A percentile compares a stretch with the other conserved stretches of the same genome.
Evolutionary conservation across 23 tunicate species (phyloP).

Genomic region (Halocynthia roretzi): DNA sequence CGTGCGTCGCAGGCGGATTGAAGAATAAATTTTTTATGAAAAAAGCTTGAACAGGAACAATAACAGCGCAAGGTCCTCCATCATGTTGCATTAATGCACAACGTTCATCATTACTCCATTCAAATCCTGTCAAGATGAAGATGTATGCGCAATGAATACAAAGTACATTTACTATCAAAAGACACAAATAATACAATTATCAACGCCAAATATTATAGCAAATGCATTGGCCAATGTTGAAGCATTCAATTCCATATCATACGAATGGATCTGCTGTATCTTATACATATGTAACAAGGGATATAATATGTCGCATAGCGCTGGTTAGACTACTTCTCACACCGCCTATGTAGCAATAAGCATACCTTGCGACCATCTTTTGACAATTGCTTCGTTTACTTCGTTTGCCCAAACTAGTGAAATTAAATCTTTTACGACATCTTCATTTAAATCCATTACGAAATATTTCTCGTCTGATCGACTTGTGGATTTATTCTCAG

Average conservation of each 20-base stretch:
- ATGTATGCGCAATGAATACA: neutral
- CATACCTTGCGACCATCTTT: slow-evolving; percentile 62
- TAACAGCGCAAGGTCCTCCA: slow-evolving; percentile 70
- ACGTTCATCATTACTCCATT: slow-evolving; percentile 48
- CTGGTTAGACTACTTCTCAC: too few relatives aligned
- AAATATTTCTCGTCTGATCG: neutral
- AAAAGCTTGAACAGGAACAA: slow-evolving; percentile 61
- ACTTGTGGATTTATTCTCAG: too few relatives aligned
- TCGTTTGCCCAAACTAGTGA: slow-evolving; percentile 34
- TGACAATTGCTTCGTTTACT: slow-evolving; percentile 23
- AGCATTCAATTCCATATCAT: too few relatives aligned
- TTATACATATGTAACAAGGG: too few relatives aligned
- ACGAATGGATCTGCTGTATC: too few relatives aligned
- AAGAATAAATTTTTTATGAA: slow-evolving; percentile 36
- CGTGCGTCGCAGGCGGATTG: slow-evolving; percentile 10
- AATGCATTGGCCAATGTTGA: too few relatives aligned
- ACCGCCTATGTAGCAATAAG: neutral
- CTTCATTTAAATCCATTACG: slow-evolving; percentile 6
- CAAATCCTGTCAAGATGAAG: slow-evolving; percentile 29
- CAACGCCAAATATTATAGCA: too few relatives aligned
- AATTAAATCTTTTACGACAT: slow-evolving; percentile 10
- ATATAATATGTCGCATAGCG: too few relatives aligned
- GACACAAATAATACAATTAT: too few relatives aligned
- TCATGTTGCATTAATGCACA: slow-evolving; percentile 38
- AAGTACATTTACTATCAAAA: too few relatives aligned